These are phyloP conservation scores for Triplophysa rosa DNA, from an alignment of 2,113 vertebrate species.

Conservation along the genomic window DNA sequence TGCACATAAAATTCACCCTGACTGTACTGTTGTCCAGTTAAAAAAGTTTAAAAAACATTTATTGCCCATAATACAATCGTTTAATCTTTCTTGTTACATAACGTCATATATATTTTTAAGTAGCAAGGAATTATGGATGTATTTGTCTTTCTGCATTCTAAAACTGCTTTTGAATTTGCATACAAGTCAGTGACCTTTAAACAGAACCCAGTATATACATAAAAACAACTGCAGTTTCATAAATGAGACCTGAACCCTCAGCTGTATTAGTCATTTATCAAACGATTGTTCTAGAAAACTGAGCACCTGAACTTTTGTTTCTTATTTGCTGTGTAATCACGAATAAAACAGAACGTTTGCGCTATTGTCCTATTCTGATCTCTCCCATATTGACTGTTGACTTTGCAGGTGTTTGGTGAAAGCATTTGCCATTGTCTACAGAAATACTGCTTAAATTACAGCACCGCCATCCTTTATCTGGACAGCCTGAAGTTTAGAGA, in stretches of 20 bases:
- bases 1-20: too few relatives aligned
- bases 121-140: too few relatives aligned
- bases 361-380: constrained; percentile 5
- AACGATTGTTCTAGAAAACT: constrained; percentile 24
- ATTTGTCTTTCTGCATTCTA: too few relatives aligned
- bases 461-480: constrained; percentile 83
- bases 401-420: constrained; percentile 78
- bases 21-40: too few relatives aligned
- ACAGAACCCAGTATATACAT: background rate
- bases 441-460: constrained; percentile 91
- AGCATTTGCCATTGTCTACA: constrained; percentile 86
- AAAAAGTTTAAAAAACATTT: too few relatives aligned
- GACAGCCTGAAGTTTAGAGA: constrained; percentile 84
- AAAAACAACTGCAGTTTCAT: background rate
- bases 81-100: too few relatives aligned
- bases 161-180: too few relatives aligned
- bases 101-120: too few relatives aligned
- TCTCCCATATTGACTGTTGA: background rate
- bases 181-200: background rate
- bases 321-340: constrained; percentile 4
- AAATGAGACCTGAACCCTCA: background rate
- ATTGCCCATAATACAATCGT: too few relatives aligned
- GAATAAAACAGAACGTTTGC: background rate
- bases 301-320: background rate
- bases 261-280: background rate